Evolutionary conservation across 2,888 invertebrate species (phyloP).

Genomic region (Aethes cnicana): DNA sequence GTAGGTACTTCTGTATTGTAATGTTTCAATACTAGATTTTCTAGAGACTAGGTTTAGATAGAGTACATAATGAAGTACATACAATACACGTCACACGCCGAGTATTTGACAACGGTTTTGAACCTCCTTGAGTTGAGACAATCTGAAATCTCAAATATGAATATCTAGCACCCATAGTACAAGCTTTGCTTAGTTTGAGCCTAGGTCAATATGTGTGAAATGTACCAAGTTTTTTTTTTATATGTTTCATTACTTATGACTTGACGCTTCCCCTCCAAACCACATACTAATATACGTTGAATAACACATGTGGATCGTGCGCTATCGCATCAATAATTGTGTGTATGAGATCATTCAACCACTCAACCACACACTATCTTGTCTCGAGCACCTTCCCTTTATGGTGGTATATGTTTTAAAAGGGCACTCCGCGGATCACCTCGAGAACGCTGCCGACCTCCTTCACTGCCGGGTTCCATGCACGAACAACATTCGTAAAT

Average conservation of each 20-base stretch:
- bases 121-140: too few species aligned
- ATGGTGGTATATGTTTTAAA: conserved; percentile 53
- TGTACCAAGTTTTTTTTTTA: too few species aligned
- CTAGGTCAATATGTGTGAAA: too few species aligned
- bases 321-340: conserved; percentile 39
- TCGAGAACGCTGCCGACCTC: conserved; percentile 43
- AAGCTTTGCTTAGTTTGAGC: too few species aligned
- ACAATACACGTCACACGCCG: too few species aligned
- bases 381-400: conserved; percentile 47
- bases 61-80: too few species aligned
- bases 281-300: conserved; percentile 18
- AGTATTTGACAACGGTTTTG: too few species aligned
- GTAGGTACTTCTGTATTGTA: too few species aligned
- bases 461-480: conserved; percentile 65
- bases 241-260: conserved; percentile 15
- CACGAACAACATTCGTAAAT: conserved; percentile 33
- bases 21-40: too few species aligned
- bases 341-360: conserved; percentile 45
- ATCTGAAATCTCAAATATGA: too few species aligned
- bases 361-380: conserved; percentile 39
- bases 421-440: conserved; percentile 64
- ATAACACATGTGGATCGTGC: conserved; percentile 39
- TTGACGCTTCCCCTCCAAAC: neutral
- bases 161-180: too few species aligned
- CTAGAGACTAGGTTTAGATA: too few species aligned